These are phyloP conservation scores for Phytoseiulus persimilis DNA, from an alignment of 2,888 invertebrate species.

Conservation along the genomic window DNA sequence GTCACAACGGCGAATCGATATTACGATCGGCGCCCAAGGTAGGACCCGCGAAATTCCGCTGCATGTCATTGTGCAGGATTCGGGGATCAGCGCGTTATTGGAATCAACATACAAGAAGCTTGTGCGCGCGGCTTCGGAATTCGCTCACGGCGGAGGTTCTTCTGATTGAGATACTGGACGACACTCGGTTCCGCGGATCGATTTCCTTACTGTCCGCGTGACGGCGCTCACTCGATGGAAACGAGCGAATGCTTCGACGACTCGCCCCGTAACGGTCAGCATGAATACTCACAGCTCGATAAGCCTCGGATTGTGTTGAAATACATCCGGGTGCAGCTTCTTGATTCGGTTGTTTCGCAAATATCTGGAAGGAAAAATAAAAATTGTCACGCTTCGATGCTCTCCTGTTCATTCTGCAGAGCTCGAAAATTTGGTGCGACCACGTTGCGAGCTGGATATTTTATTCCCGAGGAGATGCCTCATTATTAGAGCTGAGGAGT, in stretches of 20 bases:
- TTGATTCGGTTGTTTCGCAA: slow-evolving; percentile 16
- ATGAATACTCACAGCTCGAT: slow-evolving; percentile 24
- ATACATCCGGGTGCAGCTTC: slow-evolving; percentile 19
- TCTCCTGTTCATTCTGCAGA: too few species aligned
- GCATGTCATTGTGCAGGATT: neutral
- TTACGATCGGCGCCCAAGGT: neutral
- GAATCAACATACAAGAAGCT: neutral
- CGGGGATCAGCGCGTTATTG: neutral
- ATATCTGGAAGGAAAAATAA: neutral
- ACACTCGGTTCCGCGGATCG: too few species aligned
- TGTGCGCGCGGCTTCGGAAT: neutral
- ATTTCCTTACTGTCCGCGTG: too few species aligned
- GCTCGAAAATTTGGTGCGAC: too few species aligned
- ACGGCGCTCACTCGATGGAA: too few species aligned
- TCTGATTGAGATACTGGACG: too few species aligned
- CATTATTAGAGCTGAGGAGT: too few species aligned
- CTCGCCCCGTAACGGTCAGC: neutral
- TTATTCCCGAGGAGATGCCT: too few species aligned
- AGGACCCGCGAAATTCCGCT: neutral
- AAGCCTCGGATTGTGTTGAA: slow-evolving; percentile 30
- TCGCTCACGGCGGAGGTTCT: neutral
- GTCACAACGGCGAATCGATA: neutral
- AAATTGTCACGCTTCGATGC: neutral
- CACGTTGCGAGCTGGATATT: too few species aligned
- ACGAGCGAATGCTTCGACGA: too few species aligned